phyloP scores from a whole-genome alignment of 2,797 vertebrate species.

The Acanthis flammea region DNA sequence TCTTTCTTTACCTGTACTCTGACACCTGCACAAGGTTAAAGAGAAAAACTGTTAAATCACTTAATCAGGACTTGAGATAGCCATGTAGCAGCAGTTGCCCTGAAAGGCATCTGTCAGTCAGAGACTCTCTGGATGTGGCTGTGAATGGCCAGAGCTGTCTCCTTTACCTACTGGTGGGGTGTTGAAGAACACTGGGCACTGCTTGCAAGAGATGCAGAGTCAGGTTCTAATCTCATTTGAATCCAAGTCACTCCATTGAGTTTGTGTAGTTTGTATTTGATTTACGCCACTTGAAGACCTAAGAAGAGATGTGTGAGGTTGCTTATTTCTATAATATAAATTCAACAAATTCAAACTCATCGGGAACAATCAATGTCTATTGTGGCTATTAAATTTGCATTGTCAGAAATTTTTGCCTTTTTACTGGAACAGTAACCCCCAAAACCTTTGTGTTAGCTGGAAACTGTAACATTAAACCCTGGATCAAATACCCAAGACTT shows the following conservation, averaged over 20 bases:
- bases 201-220: background rate
- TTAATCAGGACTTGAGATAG: background rate
- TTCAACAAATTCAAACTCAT: background rate
- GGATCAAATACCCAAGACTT: background rate
- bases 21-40: background rate
- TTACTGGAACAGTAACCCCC: background rate
- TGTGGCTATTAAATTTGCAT: background rate
- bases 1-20: background rate
- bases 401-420: background rate
- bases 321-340: background rate
- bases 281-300: background rate
- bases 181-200: background rate
- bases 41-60: background rate
- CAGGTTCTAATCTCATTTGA: background rate
- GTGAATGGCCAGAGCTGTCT: background rate
- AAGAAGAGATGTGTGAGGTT: background rate
- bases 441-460: background rate
- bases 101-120: background rate
- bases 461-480: background rate
- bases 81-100: background rate
- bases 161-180: background rate
- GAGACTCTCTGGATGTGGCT: background rate
- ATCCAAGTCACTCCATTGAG: background rate
- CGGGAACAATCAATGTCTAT: background rate
- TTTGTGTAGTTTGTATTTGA: background rate